Conservation (phyloP, 2,797 vertebrate species). For the Lepus oiostolus region DNA sequence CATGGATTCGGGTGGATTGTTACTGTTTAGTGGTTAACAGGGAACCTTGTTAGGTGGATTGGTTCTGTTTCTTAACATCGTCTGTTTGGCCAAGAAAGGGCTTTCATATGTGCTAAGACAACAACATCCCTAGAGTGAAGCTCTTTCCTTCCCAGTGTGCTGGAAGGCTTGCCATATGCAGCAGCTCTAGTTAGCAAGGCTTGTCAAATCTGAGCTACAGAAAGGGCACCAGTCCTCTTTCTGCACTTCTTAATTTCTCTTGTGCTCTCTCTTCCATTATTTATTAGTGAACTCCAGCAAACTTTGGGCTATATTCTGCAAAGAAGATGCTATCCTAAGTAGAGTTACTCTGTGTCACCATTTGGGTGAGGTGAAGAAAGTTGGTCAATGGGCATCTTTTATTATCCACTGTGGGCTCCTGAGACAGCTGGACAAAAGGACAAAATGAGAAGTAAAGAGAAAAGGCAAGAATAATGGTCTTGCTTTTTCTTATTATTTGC, state of each 20-base stretch:
- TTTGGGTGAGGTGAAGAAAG: conserved; percentile 2
- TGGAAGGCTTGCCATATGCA: background rate
- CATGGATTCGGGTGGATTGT: background rate
- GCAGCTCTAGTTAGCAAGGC: background rate
- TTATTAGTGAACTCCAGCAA: conserved; percentile 38
- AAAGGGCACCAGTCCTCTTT: conserved; percentile 27
- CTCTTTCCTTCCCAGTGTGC: background rate
- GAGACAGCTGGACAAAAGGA: background rate
- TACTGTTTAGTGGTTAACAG: background rate
- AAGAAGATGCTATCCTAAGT: conserved; percentile 44
- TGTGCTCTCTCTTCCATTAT: background rate
- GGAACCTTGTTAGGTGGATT: background rate
- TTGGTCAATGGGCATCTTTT: conserved; percentile 16
- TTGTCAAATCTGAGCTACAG: conserved; percentile 34
- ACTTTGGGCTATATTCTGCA: conserved; percentile 20
- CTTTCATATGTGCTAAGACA: background rate
- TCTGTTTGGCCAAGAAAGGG: background rate
- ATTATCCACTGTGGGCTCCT: background rate
- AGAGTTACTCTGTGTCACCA: conserved; percentile 28
- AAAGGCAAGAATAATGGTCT: background rate
- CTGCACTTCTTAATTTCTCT: conserved; percentile 63
- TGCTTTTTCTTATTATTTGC: background rate
- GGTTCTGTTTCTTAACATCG: background rate
- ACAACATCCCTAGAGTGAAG: background rate
- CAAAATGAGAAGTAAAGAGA: conserved; percentile 47